A percentile compares a stretch with the other conserved stretches of the same genome.
phyloP scores from a whole-genome alignment of 2,113 vertebrate genomes.

The Scalopus aquaticus region DNA sequence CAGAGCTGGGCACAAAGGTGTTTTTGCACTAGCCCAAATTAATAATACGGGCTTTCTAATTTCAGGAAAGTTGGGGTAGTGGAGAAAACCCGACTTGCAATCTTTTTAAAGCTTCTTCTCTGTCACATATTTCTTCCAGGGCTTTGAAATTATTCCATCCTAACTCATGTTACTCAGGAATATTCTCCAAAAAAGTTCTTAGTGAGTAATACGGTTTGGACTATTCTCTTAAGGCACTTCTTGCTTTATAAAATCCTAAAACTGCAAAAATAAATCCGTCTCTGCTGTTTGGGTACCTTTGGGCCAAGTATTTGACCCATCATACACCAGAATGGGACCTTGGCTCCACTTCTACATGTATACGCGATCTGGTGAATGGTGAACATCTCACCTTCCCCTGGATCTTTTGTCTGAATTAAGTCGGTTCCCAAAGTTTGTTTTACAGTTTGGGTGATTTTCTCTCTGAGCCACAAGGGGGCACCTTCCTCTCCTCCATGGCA shows the following conservation, averaged over 20 bases:
- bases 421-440: neutral
- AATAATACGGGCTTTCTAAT: neutral
- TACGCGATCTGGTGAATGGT: neutral
- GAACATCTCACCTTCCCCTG: neutral
- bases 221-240: neutral
- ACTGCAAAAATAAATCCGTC: neutral
- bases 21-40: neutral
- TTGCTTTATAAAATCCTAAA: neutral
- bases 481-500: neutral
- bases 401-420: neutral
- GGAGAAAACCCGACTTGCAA: neutral
- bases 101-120: neutral
- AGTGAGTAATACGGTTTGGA: neutral
- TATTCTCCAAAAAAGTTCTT: neutral
- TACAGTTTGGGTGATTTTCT: conserved; percentile 3
- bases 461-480: conserved; percentile 47
- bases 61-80: neutral
- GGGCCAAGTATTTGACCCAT: neutral
- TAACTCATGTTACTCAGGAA: neutral
- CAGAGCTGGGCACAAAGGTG: neutral
- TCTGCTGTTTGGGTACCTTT: neutral
- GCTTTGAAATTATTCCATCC: neutral
- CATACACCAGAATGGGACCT: neutral
- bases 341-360: neutral
- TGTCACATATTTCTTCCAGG: neutral